Evolutionary conservation across 2,797 vertebrate species (phyloP), one percentile per base, ranked within the genome.

Genomic region (Sarcoramphus papa): DNA sequence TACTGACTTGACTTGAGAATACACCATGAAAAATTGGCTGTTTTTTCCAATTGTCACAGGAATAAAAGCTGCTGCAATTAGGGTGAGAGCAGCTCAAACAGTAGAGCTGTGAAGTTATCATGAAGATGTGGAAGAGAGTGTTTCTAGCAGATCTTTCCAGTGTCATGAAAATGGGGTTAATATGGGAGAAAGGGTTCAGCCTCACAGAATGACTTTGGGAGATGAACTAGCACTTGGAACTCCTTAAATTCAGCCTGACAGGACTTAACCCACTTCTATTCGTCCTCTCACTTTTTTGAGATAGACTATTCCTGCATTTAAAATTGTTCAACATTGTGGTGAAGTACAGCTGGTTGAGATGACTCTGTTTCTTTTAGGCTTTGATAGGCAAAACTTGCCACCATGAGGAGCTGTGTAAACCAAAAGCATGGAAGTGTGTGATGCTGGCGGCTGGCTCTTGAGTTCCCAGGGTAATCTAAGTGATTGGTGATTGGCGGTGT

Each of bases 261-360:
- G 14, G 31, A 31, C 14, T 74, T 81, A 37, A 35, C 11, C 14
- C 9, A 18, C 30, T 80, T 81, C 19, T 81, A 2, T 68, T 74
- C 0, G 43, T 50, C 8, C 14, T 45, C 20, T 40, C 27, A 10
- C 21, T 75, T 83, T 60, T 57, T 0, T 9, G n/a, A 62, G 48
- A 12, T 25, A 35, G 23, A 57, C 5, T 45, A 30, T 31, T 81
- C 18, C n/a, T 80, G 50, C 10, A 15, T 45, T 57, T 50, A 27
- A 30, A 50, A 6, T 28, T 27, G 31, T 45, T 77, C 41, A 80
- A 43, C 19, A 4, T 21, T 40, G 27, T 65, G 63, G 19, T 69
- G 45, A 63, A 35, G 19, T 64, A 37, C 17, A 56, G 63, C 30
- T 60, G 68, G 21, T 47, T 68, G 75, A 72, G 73, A n/a, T 59